Conservation (phyloP, 1,140 invertebrate species). For the Papilio xuthus region DNA sequence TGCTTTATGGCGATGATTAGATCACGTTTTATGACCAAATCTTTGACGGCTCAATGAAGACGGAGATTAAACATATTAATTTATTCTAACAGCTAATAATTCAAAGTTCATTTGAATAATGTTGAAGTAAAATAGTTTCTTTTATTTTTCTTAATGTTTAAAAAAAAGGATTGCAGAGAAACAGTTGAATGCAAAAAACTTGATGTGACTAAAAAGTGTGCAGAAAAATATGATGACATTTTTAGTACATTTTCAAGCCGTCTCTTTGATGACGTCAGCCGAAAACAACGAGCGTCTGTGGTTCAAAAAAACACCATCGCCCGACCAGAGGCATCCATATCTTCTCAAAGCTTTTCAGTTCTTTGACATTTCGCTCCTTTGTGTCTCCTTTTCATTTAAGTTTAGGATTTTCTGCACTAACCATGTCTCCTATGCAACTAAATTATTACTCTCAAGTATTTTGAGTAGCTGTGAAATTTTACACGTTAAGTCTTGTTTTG, state of each 20-base stretch:
- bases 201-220: background rate
- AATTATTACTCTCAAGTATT: slow-evolving; percentile 28
- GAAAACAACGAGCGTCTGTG: slow-evolving; percentile 12
- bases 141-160: background rate
- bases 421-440: background rate
- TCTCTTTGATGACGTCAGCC: slow-evolving; percentile 16
- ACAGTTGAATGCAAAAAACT: background rate
- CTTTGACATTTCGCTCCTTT: slow-evolving; percentile 32
- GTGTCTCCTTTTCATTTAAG: slow-evolving; percentile 31
- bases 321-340: slow-evolving; percentile 16
- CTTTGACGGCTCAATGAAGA: slow-evolving; percentile 20
- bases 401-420: slow-evolving; percentile 31
- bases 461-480: slow-evolving; percentile 21
- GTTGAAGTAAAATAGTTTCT: background rate
- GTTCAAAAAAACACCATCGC: slow-evolving; percentile 20
- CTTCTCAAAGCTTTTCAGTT: slow-evolving; percentile 10
- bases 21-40: slow-evolving; percentile 28
- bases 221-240: slow-evolving; percentile 7
- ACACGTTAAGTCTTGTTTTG: background rate
- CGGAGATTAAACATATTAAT: slow-evolving; percentile 24
- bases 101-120: background rate
- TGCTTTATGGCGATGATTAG: slow-evolving; percentile 22
- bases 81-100: background rate
- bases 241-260: slow-evolving; percentile 19
- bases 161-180: background rate